Percentiles rank a stretch among this genome's conserved stretches.
These are phyloP conservation scores for Procambarus clarkii DNA, from an alignment of 1,140 invertebrate genomes.

Conservation along the genomic window DNA sequence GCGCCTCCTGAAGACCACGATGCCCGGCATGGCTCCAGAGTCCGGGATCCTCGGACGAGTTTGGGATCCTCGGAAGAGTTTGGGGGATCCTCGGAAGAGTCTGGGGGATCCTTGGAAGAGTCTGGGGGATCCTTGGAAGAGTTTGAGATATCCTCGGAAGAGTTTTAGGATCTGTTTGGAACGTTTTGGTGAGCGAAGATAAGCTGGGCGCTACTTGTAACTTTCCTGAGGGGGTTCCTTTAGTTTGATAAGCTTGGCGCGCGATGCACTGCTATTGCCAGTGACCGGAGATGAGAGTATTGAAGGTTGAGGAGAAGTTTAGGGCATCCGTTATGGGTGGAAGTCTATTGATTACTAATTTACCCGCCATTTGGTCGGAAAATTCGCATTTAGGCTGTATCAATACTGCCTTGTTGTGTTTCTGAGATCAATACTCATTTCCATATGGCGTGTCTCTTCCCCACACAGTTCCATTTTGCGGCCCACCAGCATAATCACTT, in stretches of 20 bases:
- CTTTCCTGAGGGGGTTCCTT: neutral
- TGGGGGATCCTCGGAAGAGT: neutral
- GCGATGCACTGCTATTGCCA: neutral
- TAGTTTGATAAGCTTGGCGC: neutral
- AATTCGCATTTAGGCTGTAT: constrained; percentile 8
- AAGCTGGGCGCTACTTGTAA: too few species aligned
- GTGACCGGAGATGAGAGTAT: neutral
- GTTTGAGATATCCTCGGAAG: neutral
- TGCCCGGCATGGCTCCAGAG: constrained; percentile 84
- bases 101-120: too few species aligned
- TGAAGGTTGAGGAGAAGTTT: too few species aligned
- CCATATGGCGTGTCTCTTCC: neutral
- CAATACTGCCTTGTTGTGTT: neutral
- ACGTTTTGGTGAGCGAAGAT: too few species aligned
- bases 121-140: too few species aligned
- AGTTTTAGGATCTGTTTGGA: neutral
- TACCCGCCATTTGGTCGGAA: constrained; percentile 1
- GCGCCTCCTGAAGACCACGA: constrained; percentile 88
- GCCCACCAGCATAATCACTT: neutral
- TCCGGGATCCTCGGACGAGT: neutral
- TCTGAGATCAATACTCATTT: constrained; percentile 3
- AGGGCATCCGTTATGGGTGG: neutral
- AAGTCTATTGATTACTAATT: constrained; percentile 4
- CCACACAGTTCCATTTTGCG: neutral
- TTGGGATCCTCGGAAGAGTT: neutral